These are phyloP conservation scores for Cephus sareptanus DNA, from an alignment of 2,888 invertebrate species.

Conservation along the genomic window DNA sequence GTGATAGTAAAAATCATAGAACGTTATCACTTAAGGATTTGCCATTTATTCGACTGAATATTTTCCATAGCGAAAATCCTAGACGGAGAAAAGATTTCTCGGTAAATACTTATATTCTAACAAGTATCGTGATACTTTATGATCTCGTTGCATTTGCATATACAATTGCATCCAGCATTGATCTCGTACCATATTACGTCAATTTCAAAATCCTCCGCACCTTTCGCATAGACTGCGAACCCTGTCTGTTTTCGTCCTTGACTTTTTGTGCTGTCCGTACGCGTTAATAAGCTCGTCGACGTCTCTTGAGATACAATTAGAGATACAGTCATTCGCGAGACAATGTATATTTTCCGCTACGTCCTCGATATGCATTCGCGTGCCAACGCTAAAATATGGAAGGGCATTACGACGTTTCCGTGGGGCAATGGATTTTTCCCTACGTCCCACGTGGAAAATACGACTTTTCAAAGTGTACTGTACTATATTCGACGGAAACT, in stretches of 20 bases:
- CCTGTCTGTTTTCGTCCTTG: neutral
- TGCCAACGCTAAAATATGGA: neutral
- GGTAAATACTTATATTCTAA: neutral
- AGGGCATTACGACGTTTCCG: neutral
- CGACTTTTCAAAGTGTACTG: neutral
- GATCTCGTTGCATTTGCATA: neutral
- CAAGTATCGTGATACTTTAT: neutral
- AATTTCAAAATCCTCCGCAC: neutral
- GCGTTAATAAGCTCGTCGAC: neutral
- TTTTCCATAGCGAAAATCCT: neutral
- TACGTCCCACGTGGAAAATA: neutral
- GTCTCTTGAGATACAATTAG: neutral
- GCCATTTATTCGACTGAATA: neutral
- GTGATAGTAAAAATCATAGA: neutral
- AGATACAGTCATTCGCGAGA: neutral
- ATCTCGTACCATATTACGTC: neutral
- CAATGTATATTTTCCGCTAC: neutral
- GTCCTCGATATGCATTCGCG: neutral
- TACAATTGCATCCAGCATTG: neutral
- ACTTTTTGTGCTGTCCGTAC: neutral
- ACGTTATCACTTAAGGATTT: neutral
- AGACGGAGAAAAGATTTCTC: neutral
- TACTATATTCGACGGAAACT: neutral
- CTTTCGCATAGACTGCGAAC: neutral
- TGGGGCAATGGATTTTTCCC: neutral